Evolutionary conservation across 2,888 invertebrate genomes (phyloP), one percentile per base, ranked within the genome.

Genomic region (Cantharis rufa): DNA sequence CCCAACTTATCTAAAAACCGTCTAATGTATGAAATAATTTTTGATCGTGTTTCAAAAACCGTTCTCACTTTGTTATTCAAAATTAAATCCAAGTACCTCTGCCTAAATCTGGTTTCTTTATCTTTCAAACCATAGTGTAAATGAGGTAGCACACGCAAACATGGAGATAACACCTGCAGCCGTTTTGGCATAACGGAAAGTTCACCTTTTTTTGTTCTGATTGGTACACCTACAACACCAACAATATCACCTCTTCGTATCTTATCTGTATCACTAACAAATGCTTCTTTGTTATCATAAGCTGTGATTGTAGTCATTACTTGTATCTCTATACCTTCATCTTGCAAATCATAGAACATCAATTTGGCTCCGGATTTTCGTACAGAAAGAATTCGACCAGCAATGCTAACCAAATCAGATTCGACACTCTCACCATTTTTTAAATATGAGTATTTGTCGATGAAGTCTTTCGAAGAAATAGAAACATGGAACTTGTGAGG

Each of bases 61-160:
- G 95, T 92, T 78, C 98, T 91, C 13, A 98, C 96, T 86, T 93
- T 92, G 82, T 95, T 94, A 89, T 99, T 99, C 74, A 99, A 90
- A 84, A 99, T 98, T 32, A 99, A 91, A 90, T 99, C 99, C 82
- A 99, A 90, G 88, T 98, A 98, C 83, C 88, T 83, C 88, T 98
- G 98, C 78, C 99, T 93, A 87, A 94, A 99, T 83, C 98, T 91
- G 1, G 97, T 97, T 89, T 98, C 98, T 89, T 98, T 98, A 87
- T 99, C 98, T 87, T 98, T 98, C 13, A 99, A 91, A 10, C 99
- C 99, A 89, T 94, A 99, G 89, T 99, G 98, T 81, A 99, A 90
- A 90, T 98, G 97, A 2, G 99, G 99, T 84, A 99, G 89, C 97
- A 99, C 98, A 85, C 98, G 98, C 28, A 99, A 90, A 88, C 99